Evolutionary conservation across 92 coral and sea anemone species (phyloP).

Genomic region (Bergia puertoricense): DNA sequence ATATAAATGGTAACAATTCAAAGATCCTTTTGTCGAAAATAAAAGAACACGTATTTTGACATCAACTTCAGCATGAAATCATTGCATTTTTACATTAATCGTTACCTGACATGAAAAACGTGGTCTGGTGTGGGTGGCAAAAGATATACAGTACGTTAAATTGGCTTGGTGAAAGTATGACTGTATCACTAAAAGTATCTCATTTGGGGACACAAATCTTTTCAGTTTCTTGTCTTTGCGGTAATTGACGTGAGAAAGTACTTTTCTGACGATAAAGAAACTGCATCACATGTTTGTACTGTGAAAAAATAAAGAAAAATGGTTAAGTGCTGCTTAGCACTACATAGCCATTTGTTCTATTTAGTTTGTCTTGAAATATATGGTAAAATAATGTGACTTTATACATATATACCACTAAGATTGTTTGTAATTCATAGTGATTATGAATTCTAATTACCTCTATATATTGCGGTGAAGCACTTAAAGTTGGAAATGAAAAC

Average conservation of each 20-base stretch:
- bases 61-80: too few species aligned
- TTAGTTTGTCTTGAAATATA: neutral
- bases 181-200: too few species aligned
- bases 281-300: neutral
- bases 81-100: too few species aligned
- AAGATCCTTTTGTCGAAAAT: neutral
- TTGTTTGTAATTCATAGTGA: neutral
- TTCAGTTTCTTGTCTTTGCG: neutral
- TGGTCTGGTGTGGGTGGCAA: neutral
- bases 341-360: too few species aligned
- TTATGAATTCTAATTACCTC: too few species aligned
- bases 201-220: too few species aligned
- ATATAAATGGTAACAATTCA: neutral
- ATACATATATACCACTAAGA: neutral
- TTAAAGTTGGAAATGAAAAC: neutral
- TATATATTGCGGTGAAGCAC: neutral
- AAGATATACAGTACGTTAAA: neutral
- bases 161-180: neutral
- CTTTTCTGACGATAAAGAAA: neutral
- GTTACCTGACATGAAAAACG: too few species aligned
- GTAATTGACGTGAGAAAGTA: neutral
- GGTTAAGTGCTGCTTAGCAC: neutral
- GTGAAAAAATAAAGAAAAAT: neutral
- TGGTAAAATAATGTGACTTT: neutral
- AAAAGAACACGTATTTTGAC: neutral